These are phyloP conservation scores for Zaprionus taronus DNA, from an alignment of 1,140 invertebrate species.

Conservation along the genomic window DNA sequence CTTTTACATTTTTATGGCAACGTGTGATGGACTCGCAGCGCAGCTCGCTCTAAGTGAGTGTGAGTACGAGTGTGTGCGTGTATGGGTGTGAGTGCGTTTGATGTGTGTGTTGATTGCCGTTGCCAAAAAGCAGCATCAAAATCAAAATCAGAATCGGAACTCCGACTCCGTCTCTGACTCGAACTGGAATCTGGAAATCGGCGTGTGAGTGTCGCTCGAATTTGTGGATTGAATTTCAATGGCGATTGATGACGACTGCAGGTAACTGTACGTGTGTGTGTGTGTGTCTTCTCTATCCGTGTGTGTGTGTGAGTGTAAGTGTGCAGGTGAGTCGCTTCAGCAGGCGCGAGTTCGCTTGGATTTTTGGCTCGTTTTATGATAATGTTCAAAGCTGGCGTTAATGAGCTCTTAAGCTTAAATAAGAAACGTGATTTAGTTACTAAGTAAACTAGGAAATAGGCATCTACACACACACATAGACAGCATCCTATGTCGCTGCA, in stretches of 20 bases:
- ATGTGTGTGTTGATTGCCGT: conserved; percentile 75
- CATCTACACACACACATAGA: conserved; percentile 14
- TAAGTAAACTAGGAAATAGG: conserved; percentile 77
- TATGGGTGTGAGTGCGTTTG: conserved; percentile 55
- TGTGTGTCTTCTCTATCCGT: conserved; percentile 1
- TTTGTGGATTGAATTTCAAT: conserved; percentile 83
- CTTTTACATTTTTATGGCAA: conserved; percentile 83
- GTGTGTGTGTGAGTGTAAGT: conserved; percentile 38
- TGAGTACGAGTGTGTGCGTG: conserved; percentile 9
- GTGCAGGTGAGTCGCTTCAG: conserved; percentile 37
- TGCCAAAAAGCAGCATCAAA: conserved; percentile 68
- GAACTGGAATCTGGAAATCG: conserved; percentile 3
- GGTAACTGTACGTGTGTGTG: conserved; percentile 15
- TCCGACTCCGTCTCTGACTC: conserved; percentile 1
- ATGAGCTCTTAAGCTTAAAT: conserved; percentile 83
- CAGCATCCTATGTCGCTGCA: not conserved
- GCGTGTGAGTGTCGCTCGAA: conserved; percentile 66
- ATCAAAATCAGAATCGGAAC: conserved; percentile 21
- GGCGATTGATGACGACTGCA: conserved; percentile 72
- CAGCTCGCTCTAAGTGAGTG: not conserved
- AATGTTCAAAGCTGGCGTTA: conserved; percentile 79
- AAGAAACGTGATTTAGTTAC: conserved; percentile 83
- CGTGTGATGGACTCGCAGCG: conserved; percentile 58
- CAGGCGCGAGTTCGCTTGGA: conserved; percentile 11
- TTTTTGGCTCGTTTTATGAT: conserved; percentile 76